Percentiles rank a stretch among this genome's conserved stretches.
phyloP scores from a whole-genome alignment of 2,113 vertebrate genomes.

The Myxocyprinus asiaticus region DNA sequence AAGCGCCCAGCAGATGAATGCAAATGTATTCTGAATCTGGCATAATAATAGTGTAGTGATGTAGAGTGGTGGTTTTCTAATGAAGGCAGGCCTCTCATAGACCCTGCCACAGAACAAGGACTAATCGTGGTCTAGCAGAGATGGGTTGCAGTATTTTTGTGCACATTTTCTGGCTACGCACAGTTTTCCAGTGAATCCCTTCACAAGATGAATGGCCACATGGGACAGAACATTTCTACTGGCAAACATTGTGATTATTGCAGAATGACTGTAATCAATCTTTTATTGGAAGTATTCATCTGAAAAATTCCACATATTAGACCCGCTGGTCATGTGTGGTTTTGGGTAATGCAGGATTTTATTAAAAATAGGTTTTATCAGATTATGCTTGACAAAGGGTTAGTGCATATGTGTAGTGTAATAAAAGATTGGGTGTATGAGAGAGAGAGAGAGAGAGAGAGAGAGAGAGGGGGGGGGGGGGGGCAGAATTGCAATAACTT shows the following conservation, averaged over 20 bases:
- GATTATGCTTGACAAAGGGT: constrained; percentile 23
- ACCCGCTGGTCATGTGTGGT: constrained; percentile 23
- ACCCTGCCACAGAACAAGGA: constrained; percentile 33
- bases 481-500: constrained; percentile 29
- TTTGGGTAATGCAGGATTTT: constrained; percentile 31
- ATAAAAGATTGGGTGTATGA: background rate
- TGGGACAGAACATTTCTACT: constrained; percentile 18
- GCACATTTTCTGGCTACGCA: background rate
- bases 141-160: background rate
- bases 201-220: constrained; percentile 35
- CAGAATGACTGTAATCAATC: constrained; percentile 35
- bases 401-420: background rate
- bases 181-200: constrained; percentile 22
- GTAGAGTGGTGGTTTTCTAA: constrained; percentile 34
- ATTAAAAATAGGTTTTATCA: constrained; percentile 30
- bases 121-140: constrained; percentile 30
- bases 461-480: constrained; percentile 1
- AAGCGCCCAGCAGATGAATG: constrained; percentile 21
- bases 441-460: background rate
- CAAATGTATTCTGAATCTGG: constrained; percentile 43
- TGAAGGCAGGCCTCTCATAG: constrained; percentile 30
- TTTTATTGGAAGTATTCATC: constrained; percentile 33
- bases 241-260: constrained; percentile 39
- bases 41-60: constrained; percentile 42
- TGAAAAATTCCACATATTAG: constrained; percentile 22